A percentile compares a stretch with the other conserved stretches of the same genome.
These are phyloP conservation scores for Germaria angustata DNA, from an alignment of 2,888 invertebrate species.

Conservation along the genomic window DNA sequence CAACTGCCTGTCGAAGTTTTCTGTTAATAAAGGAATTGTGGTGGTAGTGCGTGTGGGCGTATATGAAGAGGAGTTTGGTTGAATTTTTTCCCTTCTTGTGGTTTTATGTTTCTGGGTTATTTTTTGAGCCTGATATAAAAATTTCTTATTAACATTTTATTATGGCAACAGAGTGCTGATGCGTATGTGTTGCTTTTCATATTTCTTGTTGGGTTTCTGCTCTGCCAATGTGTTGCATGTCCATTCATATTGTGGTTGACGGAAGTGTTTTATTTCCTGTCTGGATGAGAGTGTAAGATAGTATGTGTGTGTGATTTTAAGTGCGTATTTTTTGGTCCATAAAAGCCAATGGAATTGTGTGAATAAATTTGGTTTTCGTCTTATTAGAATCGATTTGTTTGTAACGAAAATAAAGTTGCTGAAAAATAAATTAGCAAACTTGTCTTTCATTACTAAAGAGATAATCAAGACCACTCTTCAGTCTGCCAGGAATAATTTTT, in stretches of 20 bases:
- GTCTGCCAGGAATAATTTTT: neutral
- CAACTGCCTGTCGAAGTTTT: neutral
- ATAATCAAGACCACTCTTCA: too few relatives aligned
- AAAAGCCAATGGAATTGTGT: neutral
- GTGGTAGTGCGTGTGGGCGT: neutral
- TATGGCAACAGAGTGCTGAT: neutral
- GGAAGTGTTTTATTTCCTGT: slow-evolving; percentile 1
- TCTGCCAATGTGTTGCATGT: slow-evolving; percentile 54
- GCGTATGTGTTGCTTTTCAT: slow-evolving; percentile 13
- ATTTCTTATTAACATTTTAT: slow-evolving; percentile 4
- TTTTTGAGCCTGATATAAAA: slow-evolving; percentile 5
- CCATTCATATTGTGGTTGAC: slow-evolving; percentile 2
- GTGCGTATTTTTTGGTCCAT: slow-evolving; percentile 8
- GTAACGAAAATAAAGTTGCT: neutral
- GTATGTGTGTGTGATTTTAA: neutral
- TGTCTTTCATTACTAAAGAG: neutral
- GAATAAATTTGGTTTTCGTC: slow-evolving; percentile 4
- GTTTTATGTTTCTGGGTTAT: neutral
- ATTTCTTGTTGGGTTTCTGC: slow-evolving; percentile 14
- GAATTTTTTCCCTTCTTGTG: neutral
- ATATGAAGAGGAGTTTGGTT: neutral
- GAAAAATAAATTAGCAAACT: neutral
- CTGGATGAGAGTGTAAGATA: neutral
- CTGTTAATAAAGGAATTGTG: slow-evolving; percentile 26
- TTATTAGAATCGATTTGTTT: neutral